Percentiles rank a stretch among this genome's conserved stretches.
Conservation (phyloP, 1,140 invertebrate genomes). For the Hylaeus volcanicus region DNA sequence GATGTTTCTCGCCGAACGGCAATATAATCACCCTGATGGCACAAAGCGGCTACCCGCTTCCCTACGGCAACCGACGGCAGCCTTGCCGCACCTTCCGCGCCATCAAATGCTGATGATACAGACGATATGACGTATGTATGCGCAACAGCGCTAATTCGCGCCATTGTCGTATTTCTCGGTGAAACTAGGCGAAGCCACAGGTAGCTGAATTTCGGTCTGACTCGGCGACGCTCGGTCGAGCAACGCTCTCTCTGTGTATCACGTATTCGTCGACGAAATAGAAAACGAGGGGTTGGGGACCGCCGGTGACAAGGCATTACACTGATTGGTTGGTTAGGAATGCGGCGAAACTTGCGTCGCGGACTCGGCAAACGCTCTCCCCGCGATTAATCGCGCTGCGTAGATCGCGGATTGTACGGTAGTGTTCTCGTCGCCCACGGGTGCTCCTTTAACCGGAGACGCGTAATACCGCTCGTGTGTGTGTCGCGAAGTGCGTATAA, state of each 20-base stretch:
- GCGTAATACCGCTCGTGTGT: too few relatives aligned
- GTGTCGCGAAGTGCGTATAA: too few relatives aligned
- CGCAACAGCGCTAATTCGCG: conserved; percentile 73
- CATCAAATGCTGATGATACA: conserved; percentile 79
- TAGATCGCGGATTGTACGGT: not conserved
- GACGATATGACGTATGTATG: conserved; percentile 75
- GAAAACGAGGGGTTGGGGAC: conserved; percentile 20
- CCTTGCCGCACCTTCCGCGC: conserved; percentile 65
- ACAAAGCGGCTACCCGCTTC: conserved; percentile 73
- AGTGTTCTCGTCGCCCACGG: too few relatives aligned
- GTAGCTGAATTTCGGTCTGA: conserved; percentile 61
- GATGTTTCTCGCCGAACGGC: conserved; percentile 73
- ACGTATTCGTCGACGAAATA: not conserved
- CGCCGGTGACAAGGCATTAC: not conserved
- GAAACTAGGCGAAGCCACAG: conserved; percentile 74
- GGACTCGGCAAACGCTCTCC: not conserved
- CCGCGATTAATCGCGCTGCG: not conserved
- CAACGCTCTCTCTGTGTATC: not conserved
- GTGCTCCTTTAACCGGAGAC: too few relatives aligned
- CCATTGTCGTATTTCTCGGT: conserved; percentile 73
- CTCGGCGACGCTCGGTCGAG: not conserved
- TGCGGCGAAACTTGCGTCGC: not conserved
- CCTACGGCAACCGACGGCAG: conserved; percentile 54
- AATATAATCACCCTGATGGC: conserved; percentile 79
- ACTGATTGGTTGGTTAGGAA: conserved; percentile 22